Evolutionary conservation across 2,113 vertebrate genomes (phyloP).

Genomic region (Corvus moneduloides): DNA sequence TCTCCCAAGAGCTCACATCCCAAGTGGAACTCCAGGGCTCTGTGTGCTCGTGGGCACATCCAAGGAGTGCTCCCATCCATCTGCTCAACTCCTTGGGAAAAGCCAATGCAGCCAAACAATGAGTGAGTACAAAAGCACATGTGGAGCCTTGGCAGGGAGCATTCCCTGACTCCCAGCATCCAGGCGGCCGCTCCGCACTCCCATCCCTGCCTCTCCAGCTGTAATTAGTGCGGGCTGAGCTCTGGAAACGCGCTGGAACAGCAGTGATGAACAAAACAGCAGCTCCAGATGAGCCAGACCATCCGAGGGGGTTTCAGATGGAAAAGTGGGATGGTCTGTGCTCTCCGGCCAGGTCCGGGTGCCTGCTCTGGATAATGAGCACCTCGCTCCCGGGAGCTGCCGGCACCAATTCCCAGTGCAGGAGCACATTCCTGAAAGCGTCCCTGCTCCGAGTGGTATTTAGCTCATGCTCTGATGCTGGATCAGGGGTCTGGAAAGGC

Average conservation of each 20-base stretch:
- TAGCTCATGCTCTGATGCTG: conserved; percentile 40
- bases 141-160: conserved; percentile 53
- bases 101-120: background rate
- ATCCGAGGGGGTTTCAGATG: background rate
- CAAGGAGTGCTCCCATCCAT: conserved; percentile 2
- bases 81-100: conserved; percentile 36
- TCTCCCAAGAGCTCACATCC: background rate
- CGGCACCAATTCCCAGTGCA: background rate
- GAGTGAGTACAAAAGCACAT: conserved; percentile 62
- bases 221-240: conserved; percentile 57
- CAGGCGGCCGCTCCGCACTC: background rate
- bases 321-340: background rate
- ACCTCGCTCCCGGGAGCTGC: background rate
- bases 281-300: conserved; percentile 44
- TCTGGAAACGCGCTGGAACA: conserved; percentile 36
- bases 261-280: conserved; percentile 64
- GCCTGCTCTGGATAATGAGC: background rate
- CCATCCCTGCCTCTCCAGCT: conserved; percentile 21
- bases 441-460: background rate
- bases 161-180: conserved; percentile 51
- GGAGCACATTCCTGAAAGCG: conserved; percentile 14
- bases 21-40: background rate
- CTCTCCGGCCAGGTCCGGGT: fast-evolving
- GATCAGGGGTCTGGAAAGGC: conserved; percentile 48
- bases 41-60: background rate